phyloP scores from a whole-genome alignment of 2,888 invertebrate genomes.

The Cantharis flavilabris region DNA sequence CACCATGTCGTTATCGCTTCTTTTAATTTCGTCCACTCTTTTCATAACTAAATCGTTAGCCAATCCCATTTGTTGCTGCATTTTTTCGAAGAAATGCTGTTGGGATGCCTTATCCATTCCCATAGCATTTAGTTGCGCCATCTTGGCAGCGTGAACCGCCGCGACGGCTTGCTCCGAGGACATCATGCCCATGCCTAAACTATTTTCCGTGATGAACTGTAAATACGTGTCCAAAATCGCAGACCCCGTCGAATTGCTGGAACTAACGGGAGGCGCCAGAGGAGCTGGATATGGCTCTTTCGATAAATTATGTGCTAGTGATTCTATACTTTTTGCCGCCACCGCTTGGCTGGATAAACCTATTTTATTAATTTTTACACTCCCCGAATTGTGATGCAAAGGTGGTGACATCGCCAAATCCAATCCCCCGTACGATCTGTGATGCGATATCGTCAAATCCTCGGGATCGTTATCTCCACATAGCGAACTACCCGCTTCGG shows the following conservation, averaged over 20 bases:
- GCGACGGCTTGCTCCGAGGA: constrained; percentile 68
- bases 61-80: constrained; percentile 65
- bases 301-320: constrained; percentile 63
- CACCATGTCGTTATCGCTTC: constrained; percentile 61
- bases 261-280: constrained; percentile 52
- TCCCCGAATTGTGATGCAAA: constrained; percentile 41
- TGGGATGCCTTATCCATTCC: constrained; percentile 57
- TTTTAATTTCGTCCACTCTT: constrained; percentile 55
- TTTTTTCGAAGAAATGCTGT: constrained; percentile 67
- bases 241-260: constrained; percentile 66
- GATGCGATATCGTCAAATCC: constrained; percentile 73
- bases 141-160: constrained; percentile 77
- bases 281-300: constrained; percentile 74
- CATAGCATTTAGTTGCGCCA: constrained; percentile 77
- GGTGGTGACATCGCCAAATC: constrained; percentile 61
- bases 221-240: constrained; percentile 86
- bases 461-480: constrained; percentile 84
- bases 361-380: constrained; percentile 58
- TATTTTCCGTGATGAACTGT: constrained; percentile 85
- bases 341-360: constrained; percentile 58
- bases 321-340: constrained; percentile 70
- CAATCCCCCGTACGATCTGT: constrained; percentile 55
- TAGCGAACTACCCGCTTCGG: constrained; percentile 72
- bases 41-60: constrained; percentile 63
- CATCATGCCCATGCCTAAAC: constrained; percentile 69